Conservation (phyloP, 2,797 vertebrate species). For the Cynodonichthys magdalenae region DNA sequence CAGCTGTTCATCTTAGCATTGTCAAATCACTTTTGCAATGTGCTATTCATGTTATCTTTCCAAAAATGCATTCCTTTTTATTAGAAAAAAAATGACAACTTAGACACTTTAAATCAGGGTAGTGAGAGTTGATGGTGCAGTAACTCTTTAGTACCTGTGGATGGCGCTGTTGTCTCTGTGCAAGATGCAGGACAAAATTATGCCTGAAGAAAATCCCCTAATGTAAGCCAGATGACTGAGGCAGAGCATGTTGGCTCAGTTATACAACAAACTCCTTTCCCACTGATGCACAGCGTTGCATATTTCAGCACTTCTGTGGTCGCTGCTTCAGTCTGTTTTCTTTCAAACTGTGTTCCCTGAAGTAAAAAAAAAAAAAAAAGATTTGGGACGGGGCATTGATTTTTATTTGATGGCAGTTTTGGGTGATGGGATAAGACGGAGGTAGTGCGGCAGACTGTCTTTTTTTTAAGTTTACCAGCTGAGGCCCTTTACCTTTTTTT, state of each 20-base stretch:
- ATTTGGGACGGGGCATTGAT: not conserved
- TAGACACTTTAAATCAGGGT: no score
- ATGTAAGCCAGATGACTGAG: not conserved
- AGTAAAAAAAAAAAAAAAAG: not conserved
- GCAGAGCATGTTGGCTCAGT: not conserved
- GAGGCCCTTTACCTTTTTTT: slow-evolving; percentile 14
- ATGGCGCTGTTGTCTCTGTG: slow-evolving; percentile 33
- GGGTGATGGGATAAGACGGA: slow-evolving; percentile 23
- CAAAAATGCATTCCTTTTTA: no score
- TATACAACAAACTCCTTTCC: not conserved
- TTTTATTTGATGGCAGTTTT: not conserved
- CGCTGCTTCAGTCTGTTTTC: slow-evolving; percentile 11
- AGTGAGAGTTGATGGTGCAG: not conserved
- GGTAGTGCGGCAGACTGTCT: slow-evolving; percentile 10
- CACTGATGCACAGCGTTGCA: slow-evolving; percentile 6
- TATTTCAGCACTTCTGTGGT: not conserved
- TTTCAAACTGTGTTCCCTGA: slow-evolving; percentile 2
- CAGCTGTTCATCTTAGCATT: no score
- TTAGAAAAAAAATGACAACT: no score
- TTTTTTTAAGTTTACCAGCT: slow-evolving; percentile 54
- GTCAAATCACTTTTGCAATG: no score
- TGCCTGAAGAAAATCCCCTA: not conserved
- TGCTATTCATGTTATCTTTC: no score
- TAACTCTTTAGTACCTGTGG: slow-evolving; percentile 34
- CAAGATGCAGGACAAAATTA: not conserved